Percentiles rank a stretch among this genome's conserved stretches.
Conservation (phyloP, 2,113 vertebrate species). For the Diadophis punctatus region DNA sequence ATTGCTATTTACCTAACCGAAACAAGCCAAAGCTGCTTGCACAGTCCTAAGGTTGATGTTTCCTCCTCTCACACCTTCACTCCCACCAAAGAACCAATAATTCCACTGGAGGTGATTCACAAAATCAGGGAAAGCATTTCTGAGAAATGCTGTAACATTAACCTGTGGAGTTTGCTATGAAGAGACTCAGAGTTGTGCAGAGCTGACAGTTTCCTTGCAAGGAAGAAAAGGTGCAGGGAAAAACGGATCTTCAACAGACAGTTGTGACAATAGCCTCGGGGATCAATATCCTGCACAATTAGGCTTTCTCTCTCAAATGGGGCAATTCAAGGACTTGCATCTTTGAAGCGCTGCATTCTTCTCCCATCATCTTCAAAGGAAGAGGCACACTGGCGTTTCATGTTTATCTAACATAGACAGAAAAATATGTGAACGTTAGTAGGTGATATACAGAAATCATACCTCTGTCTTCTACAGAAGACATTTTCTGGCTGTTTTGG, state of each 20-base stretch:
- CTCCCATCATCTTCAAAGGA: slow-evolving; percentile 61
- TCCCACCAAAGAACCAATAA: slow-evolving; percentile 48
- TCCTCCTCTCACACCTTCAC: slow-evolving; percentile 43
- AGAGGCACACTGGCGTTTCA: slow-evolving; percentile 54
- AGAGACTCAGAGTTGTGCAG: slow-evolving; percentile 63
- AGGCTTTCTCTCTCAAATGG: slow-evolving; percentile 69
- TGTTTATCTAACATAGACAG: slow-evolving; percentile 61
- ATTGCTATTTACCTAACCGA: no score
- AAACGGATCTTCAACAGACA: slow-evolving; percentile 55
- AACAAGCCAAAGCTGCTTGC: not conserved
- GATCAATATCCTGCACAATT: slow-evolving; percentile 66
- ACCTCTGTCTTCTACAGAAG: slow-evolving; percentile 46
- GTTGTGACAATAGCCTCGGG: slow-evolving; percentile 43
- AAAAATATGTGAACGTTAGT: slow-evolving; percentile 56
- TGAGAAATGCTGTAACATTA: slow-evolving; percentile 53
- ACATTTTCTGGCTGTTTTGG: slow-evolving; percentile 38
- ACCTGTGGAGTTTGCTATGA: slow-evolving; percentile 53
- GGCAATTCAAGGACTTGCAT: slow-evolving; percentile 64
- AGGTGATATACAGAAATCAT: slow-evolving; percentile 38
- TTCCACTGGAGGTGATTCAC: slow-evolving; percentile 64
- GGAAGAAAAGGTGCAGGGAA: slow-evolving; percentile 24
- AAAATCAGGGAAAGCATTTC: slow-evolving; percentile 66
- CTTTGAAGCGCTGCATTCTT: slow-evolving; percentile 62
- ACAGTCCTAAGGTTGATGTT: slow-evolving; percentile 56
- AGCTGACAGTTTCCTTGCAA: slow-evolving; percentile 68